Conservation (phyloP, 2,888 invertebrate species). For the Brassicogethes aeneus region DNA sequence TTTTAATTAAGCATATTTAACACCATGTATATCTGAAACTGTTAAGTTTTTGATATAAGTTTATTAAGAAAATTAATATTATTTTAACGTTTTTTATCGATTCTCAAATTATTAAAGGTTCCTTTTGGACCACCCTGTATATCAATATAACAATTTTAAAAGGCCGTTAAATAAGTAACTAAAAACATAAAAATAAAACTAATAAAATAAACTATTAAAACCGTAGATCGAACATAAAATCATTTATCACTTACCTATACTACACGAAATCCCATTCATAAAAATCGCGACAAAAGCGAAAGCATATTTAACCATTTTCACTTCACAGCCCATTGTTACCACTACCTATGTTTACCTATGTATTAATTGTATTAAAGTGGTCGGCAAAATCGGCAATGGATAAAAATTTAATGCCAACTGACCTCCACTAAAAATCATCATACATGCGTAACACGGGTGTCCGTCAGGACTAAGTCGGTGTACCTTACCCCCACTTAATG, state of each 20-base stretch:
- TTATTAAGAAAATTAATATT: no score
- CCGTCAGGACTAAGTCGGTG: slow-evolving; percentile 7
- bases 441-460: slow-evolving; percentile 31
- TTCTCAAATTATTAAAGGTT: no score
- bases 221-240: neutral
- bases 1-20: no score
- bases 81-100: no score
- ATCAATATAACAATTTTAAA: no score
- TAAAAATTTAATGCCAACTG: slow-evolving; percentile 25
- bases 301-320: slow-evolving; percentile 16
- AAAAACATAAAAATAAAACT: neutral
- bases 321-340: slow-evolving; percentile 17
- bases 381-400: slow-evolving; percentile 22
- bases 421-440: slow-evolving; percentile 36
- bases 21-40: no score
- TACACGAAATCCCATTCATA: slow-evolving; percentile 9
- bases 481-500: neutral
- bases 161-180: no score
- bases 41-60: no score
- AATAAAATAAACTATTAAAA: neutral
- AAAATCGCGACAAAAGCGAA: slow-evolving; percentile 11
- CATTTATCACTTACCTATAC: slow-evolving; percentile 13
- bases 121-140: no score
- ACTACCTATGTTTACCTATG: no score
- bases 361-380: neutral